These are phyloP conservation scores for Cephalopholis sonnerati DNA, from an alignment of 2,113 vertebrate genomes.

Conservation along the genomic window DNA sequence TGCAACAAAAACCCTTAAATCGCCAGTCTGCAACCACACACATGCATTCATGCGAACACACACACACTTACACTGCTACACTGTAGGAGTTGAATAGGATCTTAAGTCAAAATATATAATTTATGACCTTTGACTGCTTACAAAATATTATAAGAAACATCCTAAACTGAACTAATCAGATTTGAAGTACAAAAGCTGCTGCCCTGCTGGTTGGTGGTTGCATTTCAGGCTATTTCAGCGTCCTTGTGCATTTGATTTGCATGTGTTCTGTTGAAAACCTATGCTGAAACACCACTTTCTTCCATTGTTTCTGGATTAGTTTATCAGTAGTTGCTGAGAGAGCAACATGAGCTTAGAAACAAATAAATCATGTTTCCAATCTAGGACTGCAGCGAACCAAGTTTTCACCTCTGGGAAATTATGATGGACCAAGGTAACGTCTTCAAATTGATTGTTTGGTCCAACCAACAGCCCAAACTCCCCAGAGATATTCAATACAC, in stretches of 20 bases:
- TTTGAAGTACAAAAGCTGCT: neutral
- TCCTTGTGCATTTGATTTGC: neutral
- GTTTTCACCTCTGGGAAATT: neutral
- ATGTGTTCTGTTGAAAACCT: neutral
- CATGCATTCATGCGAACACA: neutral
- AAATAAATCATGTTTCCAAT: neutral
- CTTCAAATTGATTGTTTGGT: neutral
- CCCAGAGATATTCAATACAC: neutral
- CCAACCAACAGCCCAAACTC: neutral
- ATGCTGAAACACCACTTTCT: neutral
- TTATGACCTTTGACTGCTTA: neutral
- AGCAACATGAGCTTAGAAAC: neutral
- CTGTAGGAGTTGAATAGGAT: neutral
- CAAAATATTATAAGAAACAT: neutral
- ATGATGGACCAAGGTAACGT: neutral
- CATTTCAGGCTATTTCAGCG: neutral
- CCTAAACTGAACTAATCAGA: neutral
- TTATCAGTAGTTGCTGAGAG: neutral
- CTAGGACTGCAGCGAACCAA: neutral
- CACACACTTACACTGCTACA: neutral
- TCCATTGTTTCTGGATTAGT: neutral
- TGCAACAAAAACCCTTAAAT: constrained; percentile 43
- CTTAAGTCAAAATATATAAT: neutral
- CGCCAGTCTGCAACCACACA: constrained; percentile 16
- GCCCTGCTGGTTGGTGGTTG: neutral